Evolutionary conservation across 2,888 invertebrate genomes (phyloP).

Genomic region (Catocala nupta): DNA sequence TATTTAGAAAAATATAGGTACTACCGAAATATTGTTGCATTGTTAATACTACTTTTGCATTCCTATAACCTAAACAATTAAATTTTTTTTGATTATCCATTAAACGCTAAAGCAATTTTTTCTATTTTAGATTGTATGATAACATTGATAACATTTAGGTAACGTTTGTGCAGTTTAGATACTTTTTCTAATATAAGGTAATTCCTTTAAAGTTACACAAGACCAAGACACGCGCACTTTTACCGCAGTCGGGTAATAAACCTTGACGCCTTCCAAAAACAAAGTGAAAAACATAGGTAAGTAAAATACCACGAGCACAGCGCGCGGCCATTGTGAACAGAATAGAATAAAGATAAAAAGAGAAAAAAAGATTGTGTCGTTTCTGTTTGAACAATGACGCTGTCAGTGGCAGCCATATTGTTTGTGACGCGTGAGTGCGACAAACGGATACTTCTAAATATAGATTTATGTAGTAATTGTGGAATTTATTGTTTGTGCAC

Average conservation of each 20-base stretch:
- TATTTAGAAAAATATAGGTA: too few relatives aligned
- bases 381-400: constrained; percentile 85
- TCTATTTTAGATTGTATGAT: too few relatives aligned
- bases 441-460: constrained; percentile 52
- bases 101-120: too few relatives aligned
- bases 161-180: background rate
- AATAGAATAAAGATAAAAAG: constrained; percentile 76
- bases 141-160: constrained; percentile 4
- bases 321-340: constrained; percentile 79
- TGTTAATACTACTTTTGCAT: too few relatives aligned
- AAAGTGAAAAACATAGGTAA: constrained; percentile 78
- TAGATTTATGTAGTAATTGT: constrained; percentile 38
- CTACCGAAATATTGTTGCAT: too few relatives aligned
- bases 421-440: constrained; percentile 62
- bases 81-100: too few relatives aligned
- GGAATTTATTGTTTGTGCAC: constrained; percentile 24
- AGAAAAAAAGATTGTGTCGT: constrained; percentile 83
- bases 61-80: too few relatives aligned
- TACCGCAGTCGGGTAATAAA: constrained; percentile 51
- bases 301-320: constrained; percentile 78
- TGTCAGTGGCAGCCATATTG: constrained; percentile 84
- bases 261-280: constrained; percentile 64
- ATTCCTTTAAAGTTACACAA: background rate
- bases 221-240: constrained; percentile 17
- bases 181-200: background rate